Percentiles rank a stretch among this genome's conserved stretches.
phyloP scores from a whole-genome alignment of 2,113 vertebrate species.

The Cynopterus brachyotis region DNA sequence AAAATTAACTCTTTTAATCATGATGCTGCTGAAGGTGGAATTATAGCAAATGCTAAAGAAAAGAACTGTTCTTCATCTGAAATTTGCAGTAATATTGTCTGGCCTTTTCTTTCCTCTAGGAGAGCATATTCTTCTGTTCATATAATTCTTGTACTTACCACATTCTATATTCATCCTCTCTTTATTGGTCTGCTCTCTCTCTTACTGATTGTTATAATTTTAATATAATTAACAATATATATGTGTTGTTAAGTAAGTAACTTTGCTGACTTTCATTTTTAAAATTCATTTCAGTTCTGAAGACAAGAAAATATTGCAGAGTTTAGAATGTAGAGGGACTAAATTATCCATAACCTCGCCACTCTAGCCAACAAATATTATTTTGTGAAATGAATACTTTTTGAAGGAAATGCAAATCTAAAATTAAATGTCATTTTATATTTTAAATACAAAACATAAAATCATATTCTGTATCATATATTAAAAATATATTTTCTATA shows the following conservation, averaged over 20 bases:
- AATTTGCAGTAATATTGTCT: neutral
- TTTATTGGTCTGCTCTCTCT: neutral
- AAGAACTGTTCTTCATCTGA: neutral
- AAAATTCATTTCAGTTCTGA: conserved; percentile 8
- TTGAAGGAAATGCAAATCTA: conserved; percentile 25
- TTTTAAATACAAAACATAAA: conserved; percentile 63
- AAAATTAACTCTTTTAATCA: conserved; percentile 32
- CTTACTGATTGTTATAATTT: neutral
- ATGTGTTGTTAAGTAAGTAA: neutral
- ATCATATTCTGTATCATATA: neutral
- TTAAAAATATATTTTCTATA: conserved; percentile 60
- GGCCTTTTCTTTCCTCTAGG: neutral
- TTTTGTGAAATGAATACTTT: conserved; percentile 48
- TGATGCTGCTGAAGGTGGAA: neutral
- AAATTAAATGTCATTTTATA: conserved; percentile 54
- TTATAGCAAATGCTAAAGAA: neutral
- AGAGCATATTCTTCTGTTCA: neutral
- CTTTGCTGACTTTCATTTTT: neutral
- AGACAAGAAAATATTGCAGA: neutral
- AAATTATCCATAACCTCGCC: conserved; percentile 12
- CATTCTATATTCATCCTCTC: neutral
- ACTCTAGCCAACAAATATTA: conserved; percentile 10
- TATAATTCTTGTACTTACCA: neutral
- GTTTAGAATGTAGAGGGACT: neutral
- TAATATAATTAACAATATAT: neutral